Conservation (phyloP, 1,140 invertebrate genomes). For the Philopotamus ludificatus region DNA sequence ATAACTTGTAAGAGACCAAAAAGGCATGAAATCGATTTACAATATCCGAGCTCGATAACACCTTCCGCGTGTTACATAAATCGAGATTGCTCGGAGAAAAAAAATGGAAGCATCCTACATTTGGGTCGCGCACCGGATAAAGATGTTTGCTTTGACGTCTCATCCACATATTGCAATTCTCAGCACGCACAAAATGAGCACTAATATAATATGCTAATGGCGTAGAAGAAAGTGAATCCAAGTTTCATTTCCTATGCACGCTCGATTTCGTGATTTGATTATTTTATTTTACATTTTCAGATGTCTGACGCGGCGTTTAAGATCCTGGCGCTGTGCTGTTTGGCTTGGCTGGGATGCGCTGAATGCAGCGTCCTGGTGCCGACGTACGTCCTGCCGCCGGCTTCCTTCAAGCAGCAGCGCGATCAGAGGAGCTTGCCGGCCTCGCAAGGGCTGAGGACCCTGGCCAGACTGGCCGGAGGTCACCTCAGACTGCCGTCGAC, state of each 20-base stretch:
- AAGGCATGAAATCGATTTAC: no score
- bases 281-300: constrained; percentile 28
- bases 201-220: constrained; percentile 1
- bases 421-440: constrained; percentile 53
- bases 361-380: constrained; percentile 54
- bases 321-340: constrained; percentile 10
- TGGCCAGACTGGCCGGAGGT: constrained; percentile 62
- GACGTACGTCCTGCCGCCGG: constrained; percentile 55
- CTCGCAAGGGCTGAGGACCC: constrained; percentile 48
- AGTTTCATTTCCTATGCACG: constrained; percentile 4
- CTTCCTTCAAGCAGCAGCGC: constrained; percentile 50
- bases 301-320: constrained; percentile 6
- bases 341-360: constrained; percentile 41
- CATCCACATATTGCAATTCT: background rate
- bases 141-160: no score
- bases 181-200: constrained; percentile 2
- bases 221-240: constrained; percentile 22
- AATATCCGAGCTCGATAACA: no score
- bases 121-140: no score
- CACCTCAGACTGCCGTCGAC: constrained; percentile 56
- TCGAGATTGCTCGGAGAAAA: no score
- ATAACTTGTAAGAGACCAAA: no score
- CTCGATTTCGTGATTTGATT: background rate
- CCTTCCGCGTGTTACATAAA: no score
- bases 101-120: no score